Evolutionary conservation across 2,113 vertebrate genomes (phyloP), one percentile per base, ranked within the genome.

Genomic region (Scomber japonicus): DNA sequence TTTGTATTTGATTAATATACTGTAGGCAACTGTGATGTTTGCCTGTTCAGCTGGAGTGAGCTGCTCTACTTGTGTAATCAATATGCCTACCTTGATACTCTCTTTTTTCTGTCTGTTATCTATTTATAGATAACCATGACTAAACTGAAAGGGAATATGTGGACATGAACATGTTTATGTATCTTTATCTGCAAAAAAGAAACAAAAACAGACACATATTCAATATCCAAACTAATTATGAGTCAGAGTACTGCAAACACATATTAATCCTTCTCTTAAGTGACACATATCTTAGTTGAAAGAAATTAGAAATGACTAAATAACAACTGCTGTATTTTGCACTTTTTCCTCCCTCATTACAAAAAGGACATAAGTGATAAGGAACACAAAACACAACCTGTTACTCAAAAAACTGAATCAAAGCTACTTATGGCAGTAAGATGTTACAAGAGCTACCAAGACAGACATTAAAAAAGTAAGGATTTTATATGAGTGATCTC

Each of bases 401-500:
- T 76, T 76, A 66, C 19, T 8, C 51, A 10, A 40, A 40, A 40
- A 7, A 6, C 31, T 35, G 40, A 69, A 49, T 68, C 46, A 65
- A 64, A 71, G n/a, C 51, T 55, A 55, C 15, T 81, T 61, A 8
- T 77, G 55, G 63, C 78, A 63, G 14, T 15, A 49, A 80, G 62
- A 77, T 65, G 66, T 54, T 85, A 14, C 14, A 66, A 15, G 14
- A 48, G 16, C 40, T 46, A 31, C 44, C 35, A 44, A 68, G 64
- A 51, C 56, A 53, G 51, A 56, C 55, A 51, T 48, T 48, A 30
- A 77, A 49, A 78, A 69, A 71, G 51, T 12, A 56, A 51, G 75
- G 80, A 82, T 85, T 2, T 88, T 82, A 71, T 44, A 16, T 71
- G 80, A 91, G 48, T 75, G 89, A 91, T 81, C 27, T 72, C 53